Evolutionary conservation across 2,888 invertebrate genomes (phyloP), one percentile per base, ranked within the genome.

Genomic region (Amphipyra berbera): DNA sequence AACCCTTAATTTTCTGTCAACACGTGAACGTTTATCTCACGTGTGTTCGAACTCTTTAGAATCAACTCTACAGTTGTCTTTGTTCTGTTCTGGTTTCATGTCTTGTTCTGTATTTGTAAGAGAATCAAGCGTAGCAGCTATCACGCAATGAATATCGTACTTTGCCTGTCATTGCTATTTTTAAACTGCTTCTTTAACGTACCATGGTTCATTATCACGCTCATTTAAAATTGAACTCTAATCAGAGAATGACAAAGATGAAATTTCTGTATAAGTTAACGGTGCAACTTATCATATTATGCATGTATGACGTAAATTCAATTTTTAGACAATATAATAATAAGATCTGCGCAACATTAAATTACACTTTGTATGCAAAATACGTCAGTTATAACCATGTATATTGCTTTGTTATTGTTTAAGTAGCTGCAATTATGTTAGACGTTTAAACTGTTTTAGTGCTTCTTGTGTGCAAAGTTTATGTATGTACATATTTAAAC

Each of bases 1-100:
- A 72, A 68, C 68, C 73, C 68, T 76, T 77, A 74, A 81, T 83
- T 81, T 79, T 58, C 57, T 68, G 67, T 68, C 68, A 62, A 75
- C 77, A 82, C 70, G 78, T 81, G 78, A 79, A 76, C 33, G 42
- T 45, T 69, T 61, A 15, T 50, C 54, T 63, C 53, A 64, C 48
- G 61, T 64, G 61, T 47, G 30, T 38, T 12, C 30, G 38, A 44
- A 75, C 40, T 37, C 46, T 13, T 49, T 12, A 8, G 3, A 15
- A 14, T 35, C 37, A 2, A 48, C 15, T 53, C 45, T 38, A 37
- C 37, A 21, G 42, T 42, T 30, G 38, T 54, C 15, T 40, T 57
- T 30, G 48, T 54, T 30, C 15, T 15, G 27, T 77, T 68, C 47
- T 10, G 21, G 10, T 41, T 65, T n/a, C 56, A 73, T 65, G 10